Base-by-base conservation (phyloP, 2,888 invertebrate species). In the Pammene aurita region DNA sequence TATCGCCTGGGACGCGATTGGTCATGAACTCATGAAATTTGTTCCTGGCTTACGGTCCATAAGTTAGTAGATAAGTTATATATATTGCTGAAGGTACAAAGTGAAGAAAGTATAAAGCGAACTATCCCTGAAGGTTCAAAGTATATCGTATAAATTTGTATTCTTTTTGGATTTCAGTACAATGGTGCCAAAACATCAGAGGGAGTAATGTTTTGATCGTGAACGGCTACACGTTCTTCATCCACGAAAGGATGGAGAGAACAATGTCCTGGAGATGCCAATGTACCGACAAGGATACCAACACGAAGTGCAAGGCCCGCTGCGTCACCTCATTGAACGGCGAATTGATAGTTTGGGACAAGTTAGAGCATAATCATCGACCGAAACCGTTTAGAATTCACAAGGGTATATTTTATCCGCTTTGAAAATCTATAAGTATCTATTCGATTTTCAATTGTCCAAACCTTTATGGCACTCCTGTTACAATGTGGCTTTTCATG, bases 221-320 rank as follows among this genome's bases (percentile, higher is more conserved):
- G 54, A 54, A 54, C 13, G 34, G 54, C 34, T 54, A 35, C 54
- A 26, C 34, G 0, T 34, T 54, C 34, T 54, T 54, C n/a, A 34
- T 35, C 54, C 54, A 54, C 34, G 54, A 54, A n/a, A 6, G 34
- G 7, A 35, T n/a, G 54, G 34, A 54, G 34, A 34, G 9, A 7
- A 54, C 13, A 13, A 54, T 54, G 7, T 35, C 54, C 7, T 54
- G 54, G 54, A 34, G 54, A 2, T 54, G 54, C n/a, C 54, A 54
- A 13, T 34, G 54, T n/a, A 34, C 34, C 34, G n/a, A 34, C n/a
- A 54, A 54, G 54, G 7, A n/a, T 4, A 54, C 54, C 34, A 34
- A n/a, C 34, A 54, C n/a, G 54, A 54, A 54, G 54, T 54, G 54
- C n/a, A 54, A 26, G n/a, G 54, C 54, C 54, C 34, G 54, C 34